phyloP scores from a whole-genome alignment of 2,113 vertebrate genomes.

The Rhinogobius similis region DNA sequence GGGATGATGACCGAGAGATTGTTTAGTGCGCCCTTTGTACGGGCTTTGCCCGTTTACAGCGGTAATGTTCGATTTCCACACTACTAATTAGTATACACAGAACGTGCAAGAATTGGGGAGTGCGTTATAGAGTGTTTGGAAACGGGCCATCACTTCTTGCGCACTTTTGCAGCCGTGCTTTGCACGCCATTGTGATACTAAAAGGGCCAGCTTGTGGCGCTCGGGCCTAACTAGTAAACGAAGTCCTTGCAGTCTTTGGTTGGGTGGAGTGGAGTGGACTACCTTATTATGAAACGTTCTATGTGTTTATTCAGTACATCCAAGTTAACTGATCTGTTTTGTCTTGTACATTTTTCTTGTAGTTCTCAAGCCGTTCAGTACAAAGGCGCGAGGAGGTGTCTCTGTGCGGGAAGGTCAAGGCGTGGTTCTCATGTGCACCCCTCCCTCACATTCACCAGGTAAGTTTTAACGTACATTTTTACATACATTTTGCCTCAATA shows the following conservation, averaged over 20 bases:
- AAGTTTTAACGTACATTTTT: conserved; percentile 29
- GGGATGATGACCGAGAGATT: no score
- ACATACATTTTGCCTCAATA: conserved; percentile 1
- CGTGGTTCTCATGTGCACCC: conserved; percentile 94
- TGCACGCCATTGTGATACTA: no score
- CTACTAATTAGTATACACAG: no score
- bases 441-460: conserved; percentile 95
- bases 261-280: conserved; percentile 25
- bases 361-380: conserved; percentile 92
- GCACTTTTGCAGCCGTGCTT: no score
- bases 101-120: no score
- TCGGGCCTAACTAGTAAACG: conserved; percentile 46
- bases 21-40: no score
- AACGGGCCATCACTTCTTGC: no score
- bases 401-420: conserved; percentile 96
- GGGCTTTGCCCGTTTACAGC: no score
- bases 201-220: no score
- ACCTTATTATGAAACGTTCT: not conserved
- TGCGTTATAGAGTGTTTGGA: no score
- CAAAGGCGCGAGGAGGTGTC: conserved; percentile 87
- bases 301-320: not conserved
- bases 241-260: conserved; percentile 28
- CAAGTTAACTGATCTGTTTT: not conserved
- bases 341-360: conserved; percentile 26
- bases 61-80: no score